phyloP scores from a whole-genome alignment of 1,140 invertebrate species.

The Meloidogyne floridensis region DNA sequence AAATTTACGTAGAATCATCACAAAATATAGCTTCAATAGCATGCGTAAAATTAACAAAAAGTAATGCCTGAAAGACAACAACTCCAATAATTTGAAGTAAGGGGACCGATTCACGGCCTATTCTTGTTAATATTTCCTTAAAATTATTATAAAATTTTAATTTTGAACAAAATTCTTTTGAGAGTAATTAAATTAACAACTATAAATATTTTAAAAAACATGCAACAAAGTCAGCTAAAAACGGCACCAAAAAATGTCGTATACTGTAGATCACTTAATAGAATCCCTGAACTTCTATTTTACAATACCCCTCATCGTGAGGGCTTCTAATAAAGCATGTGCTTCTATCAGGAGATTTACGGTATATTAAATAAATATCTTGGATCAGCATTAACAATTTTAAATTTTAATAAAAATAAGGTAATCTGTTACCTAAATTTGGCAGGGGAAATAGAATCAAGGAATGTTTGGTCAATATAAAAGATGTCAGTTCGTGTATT shows the following conservation, averaged over 20 bases:
- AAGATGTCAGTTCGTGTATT: too few relatives aligned
- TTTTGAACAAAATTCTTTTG: neutral
- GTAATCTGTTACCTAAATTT: too few relatives aligned
- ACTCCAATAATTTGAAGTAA: slow-evolving; percentile 25
- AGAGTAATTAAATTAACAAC: neutral
- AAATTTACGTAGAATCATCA: neutral
- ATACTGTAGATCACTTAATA: too few relatives aligned
- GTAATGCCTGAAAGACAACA: slow-evolving; percentile 29
- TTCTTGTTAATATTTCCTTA: neutral
- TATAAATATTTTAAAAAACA: too few relatives aligned
- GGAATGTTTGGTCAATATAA: too few relatives aligned
- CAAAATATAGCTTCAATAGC: slow-evolving; percentile 26
- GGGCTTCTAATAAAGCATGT: too few relatives aligned
- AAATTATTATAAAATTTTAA: slow-evolving; percentile 5
- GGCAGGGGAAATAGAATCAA: too few relatives aligned
- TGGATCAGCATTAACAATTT: slow-evolving; percentile 10
- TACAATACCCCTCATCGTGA: too few relatives aligned
- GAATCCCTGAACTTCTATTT: too few relatives aligned
- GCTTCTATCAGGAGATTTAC: too few relatives aligned
- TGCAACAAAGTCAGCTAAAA: too few relatives aligned
- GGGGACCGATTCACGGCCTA: neutral
- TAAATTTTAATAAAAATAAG: neutral
- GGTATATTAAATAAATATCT: neutral
- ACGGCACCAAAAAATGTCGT: neutral
- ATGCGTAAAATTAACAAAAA: slow-evolving; percentile 40